phyloP scores from a whole-genome alignment of 2,113 vertebrate species.

The Hippocampus mohnikei region DNA sequence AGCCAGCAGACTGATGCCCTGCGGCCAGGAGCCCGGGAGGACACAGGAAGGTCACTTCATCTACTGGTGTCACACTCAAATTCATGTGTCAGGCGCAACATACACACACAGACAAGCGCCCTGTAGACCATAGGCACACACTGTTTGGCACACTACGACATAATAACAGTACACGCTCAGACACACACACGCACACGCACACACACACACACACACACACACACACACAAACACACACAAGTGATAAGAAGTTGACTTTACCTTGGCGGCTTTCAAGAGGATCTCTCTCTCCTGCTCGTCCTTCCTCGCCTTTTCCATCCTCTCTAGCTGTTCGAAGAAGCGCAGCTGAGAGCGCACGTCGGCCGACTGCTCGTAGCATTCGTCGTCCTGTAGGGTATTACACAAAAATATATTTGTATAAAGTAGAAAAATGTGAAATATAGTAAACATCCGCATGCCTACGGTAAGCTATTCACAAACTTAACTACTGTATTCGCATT shows the following conservation, averaged over 20 bases:
- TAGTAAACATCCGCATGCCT: too few relatives aligned
- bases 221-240: not conserved
- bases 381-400: conserved; percentile 76
- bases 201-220: conserved; percentile 5
- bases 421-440: not conserved
- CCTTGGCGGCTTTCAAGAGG: conserved; percentile 84
- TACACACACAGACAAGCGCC: conserved; percentile 22
- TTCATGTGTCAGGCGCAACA: conserved; percentile 59
- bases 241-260: conserved; percentile 47
- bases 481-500: too few relatives aligned
- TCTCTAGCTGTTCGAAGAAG: conserved; percentile 87
- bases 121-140: conserved; percentile 26
- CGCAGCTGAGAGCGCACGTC: conserved; percentile 83
- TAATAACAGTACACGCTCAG: conserved; percentile 14
- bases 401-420: not conserved
- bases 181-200: not conserved
- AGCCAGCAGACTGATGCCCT: conserved; percentile 56
- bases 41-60: conserved; percentile 63
- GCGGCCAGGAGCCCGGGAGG: conserved; percentile 57
- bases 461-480: too few relatives aligned
- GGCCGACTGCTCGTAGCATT: conserved; percentile 78
- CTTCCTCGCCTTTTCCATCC: conserved; percentile 85
- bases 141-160: conserved; percentile 26
- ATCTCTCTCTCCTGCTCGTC: conserved; percentile 87
- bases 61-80: conserved; percentile 62